Base-by-base conservation (phyloP, 2,797 vertebrate species). In the Sebastes dallii region DNA sequence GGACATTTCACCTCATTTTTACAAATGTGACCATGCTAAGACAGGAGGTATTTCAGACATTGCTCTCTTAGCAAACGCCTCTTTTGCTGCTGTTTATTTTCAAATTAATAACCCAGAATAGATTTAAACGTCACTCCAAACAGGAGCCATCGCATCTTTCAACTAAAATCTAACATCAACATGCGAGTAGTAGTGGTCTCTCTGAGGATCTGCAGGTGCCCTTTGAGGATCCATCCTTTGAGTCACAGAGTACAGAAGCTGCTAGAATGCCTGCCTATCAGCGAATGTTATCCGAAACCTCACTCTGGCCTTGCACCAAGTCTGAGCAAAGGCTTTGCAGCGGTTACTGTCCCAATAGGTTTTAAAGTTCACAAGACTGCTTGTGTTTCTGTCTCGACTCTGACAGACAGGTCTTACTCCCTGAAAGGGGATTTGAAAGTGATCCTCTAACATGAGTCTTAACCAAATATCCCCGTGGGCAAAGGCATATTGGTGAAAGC, bases 351-450 rank as follows among this genome's bases (percentile, higher is more conserved):
- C 90, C 86, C 77, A 75, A 42, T 84, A 72, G 76, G 86, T 85
- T 91, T 89, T 86, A 84, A 78, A 82, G 84, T 90, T 92, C 83
- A 78, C 13, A 36, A 76, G 76, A 86, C 83, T 55, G 82, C 69
- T 85, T 79, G 75, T 74, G 70, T 86, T 82, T 88, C 81, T 88
- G 87, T 85, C 89, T 84, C 27, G 25, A 64, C 74, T 82, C 74
- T 87, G 90, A 94, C 86, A 87, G 93, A 89, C 89, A 83, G 90
- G 77, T 89, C 85, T 88, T 81, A 88, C 85, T 86, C 83, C 67
- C 81, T 86, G 87, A 92, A 89, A 90, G 78, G 90, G 85, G 90
- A 93, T 94, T 94, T 91, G 92, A 93, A 94, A 94, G 80, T 84
- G 89, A 95, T 92, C 93, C 90, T 85, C 84, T 83, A 82, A 92